Base-by-base conservation (phyloP, 2,113 vertebrate species). In the Fregata magnificens region DNA sequence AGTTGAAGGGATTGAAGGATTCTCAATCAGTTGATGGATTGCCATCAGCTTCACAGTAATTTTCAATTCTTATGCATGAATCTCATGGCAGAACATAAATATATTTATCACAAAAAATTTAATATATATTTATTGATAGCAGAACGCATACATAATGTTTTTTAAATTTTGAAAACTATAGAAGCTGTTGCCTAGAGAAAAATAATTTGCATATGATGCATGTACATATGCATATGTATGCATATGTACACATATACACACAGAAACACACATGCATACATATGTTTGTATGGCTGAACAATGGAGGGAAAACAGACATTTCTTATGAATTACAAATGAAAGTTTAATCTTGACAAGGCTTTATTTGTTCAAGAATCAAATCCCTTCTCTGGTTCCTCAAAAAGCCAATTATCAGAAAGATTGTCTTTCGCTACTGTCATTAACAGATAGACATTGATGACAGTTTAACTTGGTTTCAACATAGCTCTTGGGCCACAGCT, bases 371-470 rank as follows among this genome's bases (percentile, higher is more conserved):
- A 95, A 95, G 90, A 97, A 82, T 91, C 77, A 96, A 93, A 90
- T 88, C 55, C 73, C 7, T 66, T 93, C 85, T 93, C 91, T 65
- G 10, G 13, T 76, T 86, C 70, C 78, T 97, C 82, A 95, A 92
- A 98, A 97, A 98, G 89, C 59, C 95, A 98, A 97, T 98, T 97
- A 97, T 95, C 89, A 96, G 92, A 97, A 97, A 97, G 93, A 95
- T 71, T 96, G 78, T 94, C 82, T 95, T 93, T 87, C 1, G 4
- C 69, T 90, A 15, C 80, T 95, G 88, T 95, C 93, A 87, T 95
- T 97, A 97, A 67, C 73, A 93, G 80, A 89, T 71, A 97, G 95
- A 96, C 92, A 70, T 32, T 78, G 91, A 92, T 32, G 61, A 95
- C 73, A 96, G 72, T 97, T 97, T 97, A 95, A 92, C 88, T 96